Conservation (phyloP, 2,888 invertebrate species). For the Protodeltote pygarga region DNA sequence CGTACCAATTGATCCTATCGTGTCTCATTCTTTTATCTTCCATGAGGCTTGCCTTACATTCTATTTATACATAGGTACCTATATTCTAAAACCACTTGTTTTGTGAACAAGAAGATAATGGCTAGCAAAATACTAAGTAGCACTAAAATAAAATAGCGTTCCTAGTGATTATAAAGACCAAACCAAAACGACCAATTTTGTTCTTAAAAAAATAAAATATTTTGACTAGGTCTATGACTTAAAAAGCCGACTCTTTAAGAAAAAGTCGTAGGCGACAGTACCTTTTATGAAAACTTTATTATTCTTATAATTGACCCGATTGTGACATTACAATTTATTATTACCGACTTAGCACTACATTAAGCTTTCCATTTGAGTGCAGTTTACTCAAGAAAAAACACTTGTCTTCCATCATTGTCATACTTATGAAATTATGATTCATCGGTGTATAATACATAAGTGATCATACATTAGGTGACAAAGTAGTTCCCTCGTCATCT, state of each 20-base stretch:
- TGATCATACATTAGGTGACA: slow-evolving; percentile 5
- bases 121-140: too few species aligned
- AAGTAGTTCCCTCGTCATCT: slow-evolving; percentile 23
- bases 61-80: too few species aligned
- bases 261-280: slow-evolving; percentile 14
- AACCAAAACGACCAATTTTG: too few species aligned
- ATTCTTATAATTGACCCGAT: slow-evolving; percentile 11
- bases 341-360: slow-evolving; percentile 8
- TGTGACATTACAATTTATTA: slow-evolving; percentile 22
- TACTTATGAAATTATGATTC: slow-evolving; percentile 9
- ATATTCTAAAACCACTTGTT: too few species aligned
- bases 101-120: too few species aligned
- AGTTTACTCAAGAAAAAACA: slow-evolving; percentile 7
- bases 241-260: neutral
- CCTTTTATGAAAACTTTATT: neutral
- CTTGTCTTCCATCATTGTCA: slow-evolving; percentile 6
- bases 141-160: too few species aligned
- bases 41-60: too few species aligned
- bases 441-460: neutral
- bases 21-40: too few species aligned
- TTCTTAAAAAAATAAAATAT: too few species aligned
- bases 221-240: slow-evolving; percentile 4
- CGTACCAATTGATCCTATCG: too few species aligned
- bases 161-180: too few species aligned
- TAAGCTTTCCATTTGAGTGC: slow-evolving; percentile 26